Evolutionary conservation across 2,888 invertebrate genomes (phyloP).

Genomic region (Idaea dimidiata): DNA sequence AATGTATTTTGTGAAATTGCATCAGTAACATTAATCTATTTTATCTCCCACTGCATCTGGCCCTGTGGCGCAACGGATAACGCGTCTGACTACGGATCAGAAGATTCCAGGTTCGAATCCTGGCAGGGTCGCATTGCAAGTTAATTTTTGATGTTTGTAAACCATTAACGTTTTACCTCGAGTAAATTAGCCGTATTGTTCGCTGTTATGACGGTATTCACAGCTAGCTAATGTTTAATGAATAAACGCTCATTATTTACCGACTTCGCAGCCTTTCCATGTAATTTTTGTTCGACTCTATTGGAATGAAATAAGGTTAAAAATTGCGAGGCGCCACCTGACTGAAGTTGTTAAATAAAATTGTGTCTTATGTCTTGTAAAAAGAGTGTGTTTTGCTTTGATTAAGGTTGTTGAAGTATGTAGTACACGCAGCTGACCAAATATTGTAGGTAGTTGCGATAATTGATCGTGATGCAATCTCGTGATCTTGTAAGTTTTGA

Average conservation of each 20-base stretch:
- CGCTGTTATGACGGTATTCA: constrained; percentile 51
- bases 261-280: constrained; percentile 24
- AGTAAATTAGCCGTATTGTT: constrained; percentile 59
- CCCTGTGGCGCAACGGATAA: constrained; percentile 85
- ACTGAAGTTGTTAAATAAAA: constrained; percentile 19
- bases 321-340: constrained; percentile 36
- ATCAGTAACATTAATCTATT: constrained; percentile 29
- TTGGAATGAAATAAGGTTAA: constrained; percentile 37
- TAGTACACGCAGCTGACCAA: constrained; percentile 75
- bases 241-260: constrained; percentile 51
- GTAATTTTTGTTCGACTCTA: constrained; percentile 39
- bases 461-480: constrained; percentile 78
- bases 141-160: constrained; percentile 31
- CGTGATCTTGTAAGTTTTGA: constrained; percentile 57
- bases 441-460: constrained; percentile 77
- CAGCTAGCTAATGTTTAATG: constrained; percentile 54
- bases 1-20: not conserved
- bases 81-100: constrained; percentile 87
- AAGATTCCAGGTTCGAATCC: constrained; percentile 85
- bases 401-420: constrained; percentile 36
- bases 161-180: constrained; percentile 38
- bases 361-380: constrained; percentile 16
- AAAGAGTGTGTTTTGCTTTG: constrained; percentile 30
- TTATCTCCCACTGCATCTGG: constrained; percentile 33
- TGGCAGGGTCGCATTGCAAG: constrained; percentile 81